A percentile compares a stretch with the other conserved stretches of the same genome.
phyloP scores from a whole-genome alignment of 1,140 invertebrate genomes.

The Batillaria attramentaria region DNA sequence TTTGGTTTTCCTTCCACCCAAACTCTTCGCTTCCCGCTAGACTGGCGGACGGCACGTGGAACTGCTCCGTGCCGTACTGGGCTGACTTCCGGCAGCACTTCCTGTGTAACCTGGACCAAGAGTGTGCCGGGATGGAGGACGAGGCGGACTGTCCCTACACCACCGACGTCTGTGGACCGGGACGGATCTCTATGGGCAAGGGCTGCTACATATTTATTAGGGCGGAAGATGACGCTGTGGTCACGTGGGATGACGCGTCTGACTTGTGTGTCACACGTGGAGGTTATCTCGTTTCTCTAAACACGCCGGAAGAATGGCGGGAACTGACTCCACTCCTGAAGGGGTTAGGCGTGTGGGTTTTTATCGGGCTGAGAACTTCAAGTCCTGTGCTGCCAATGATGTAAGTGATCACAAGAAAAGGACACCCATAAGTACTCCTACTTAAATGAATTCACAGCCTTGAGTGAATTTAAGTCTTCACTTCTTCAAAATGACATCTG shows the following conservation, averaged over 20 bases:
- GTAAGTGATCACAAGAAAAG: too few species aligned
- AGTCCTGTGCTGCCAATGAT: too few species aligned
- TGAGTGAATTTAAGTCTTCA: too few species aligned
- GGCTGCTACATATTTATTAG: background rate
- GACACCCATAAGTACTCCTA: too few species aligned
- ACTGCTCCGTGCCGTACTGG: constrained; percentile 24
- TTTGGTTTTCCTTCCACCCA: constrained; percentile 5
- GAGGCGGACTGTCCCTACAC: constrained; percentile 19
- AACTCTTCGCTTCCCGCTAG: too few species aligned
- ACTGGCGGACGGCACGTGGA: background rate
- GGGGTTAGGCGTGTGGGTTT: too few species aligned
- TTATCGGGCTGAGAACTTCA: background rate
- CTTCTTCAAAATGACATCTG: too few species aligned
- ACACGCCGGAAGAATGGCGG: background rate
- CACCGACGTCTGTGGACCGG: constrained; percentile 12
- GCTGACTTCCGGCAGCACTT: constrained; percentile 8
- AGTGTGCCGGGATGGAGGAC: constrained; percentile 9
- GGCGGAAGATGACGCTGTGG: background rate
- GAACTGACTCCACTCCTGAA: background rate
- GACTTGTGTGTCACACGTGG: background rate
- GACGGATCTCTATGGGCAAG: background rate
- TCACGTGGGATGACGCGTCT: background rate
- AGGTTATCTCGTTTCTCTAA: background rate
- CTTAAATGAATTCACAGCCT: too few species aligned
- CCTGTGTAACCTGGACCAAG: background rate